A percentile compares a stretch with the other conserved stretches of the same genome.
Conservation (phyloP, 2,113 vertebrate species). For the Podilymbus podiceps region DNA sequence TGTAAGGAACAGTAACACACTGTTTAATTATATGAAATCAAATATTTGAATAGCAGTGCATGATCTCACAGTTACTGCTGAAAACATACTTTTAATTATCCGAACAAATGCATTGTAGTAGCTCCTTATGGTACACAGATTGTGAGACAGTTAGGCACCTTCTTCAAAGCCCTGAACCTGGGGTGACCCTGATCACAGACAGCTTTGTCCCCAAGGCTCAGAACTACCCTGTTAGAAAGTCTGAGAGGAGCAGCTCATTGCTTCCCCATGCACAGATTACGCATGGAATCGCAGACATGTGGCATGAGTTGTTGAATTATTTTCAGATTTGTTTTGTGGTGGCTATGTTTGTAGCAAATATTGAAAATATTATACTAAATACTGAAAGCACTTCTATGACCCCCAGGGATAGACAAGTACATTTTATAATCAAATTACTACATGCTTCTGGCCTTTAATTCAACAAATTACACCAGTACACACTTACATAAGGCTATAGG, state of each 20-base stretch:
- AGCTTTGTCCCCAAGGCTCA: neutral
- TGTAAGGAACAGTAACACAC: neutral
- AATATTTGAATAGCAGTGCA: constrained; percentile 1
- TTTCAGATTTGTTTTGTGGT: constrained; percentile 39
- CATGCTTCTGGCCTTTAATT: neutral
- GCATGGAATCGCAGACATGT: neutral
- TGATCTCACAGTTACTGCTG: neutral
- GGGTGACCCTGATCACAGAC: neutral
- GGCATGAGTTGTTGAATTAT: neutral
- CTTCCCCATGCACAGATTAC: neutral
- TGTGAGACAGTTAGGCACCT: constrained; percentile 1
- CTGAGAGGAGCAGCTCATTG: neutral
- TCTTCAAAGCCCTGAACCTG: neutral
- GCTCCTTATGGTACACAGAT: constrained; percentile 10
- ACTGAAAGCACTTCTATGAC: neutral
- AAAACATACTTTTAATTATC: constrained; percentile 30
- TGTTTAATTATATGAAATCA: constrained; percentile 31
- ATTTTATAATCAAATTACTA: constrained; percentile 10
- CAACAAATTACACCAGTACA: neutral
- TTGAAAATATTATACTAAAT: constrained; percentile 4
- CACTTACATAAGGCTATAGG: neutral
- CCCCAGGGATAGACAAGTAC: neutral
- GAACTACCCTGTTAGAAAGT: neutral
- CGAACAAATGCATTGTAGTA: neutral
- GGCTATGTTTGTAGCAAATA: neutral